phyloP scores from a whole-genome alignment of 2,888 invertebrate species.

The Leistus spinibarbis region DNA sequence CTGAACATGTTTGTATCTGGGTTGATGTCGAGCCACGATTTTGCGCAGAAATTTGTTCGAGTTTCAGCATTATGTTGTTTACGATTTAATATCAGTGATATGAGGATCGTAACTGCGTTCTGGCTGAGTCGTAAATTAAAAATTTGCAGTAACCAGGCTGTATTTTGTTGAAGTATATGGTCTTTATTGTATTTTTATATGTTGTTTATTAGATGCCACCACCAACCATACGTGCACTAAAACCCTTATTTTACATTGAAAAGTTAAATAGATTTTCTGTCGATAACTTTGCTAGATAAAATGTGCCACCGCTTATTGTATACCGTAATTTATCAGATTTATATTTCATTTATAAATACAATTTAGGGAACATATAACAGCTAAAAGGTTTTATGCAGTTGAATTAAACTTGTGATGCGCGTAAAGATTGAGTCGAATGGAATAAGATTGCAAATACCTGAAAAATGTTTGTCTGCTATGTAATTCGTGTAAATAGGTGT shows the following conservation, averaged over 20 bases:
- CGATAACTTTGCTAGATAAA: neutral
- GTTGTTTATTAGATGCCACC: conserved; percentile 9
- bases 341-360: neutral
- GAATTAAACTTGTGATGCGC: too few relatives aligned
- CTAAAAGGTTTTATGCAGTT: too few relatives aligned
- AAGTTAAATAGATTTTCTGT: neutral
- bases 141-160: conserved; percentile 2
- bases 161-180: conserved; percentile 4
- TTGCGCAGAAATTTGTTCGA: neutral
- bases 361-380: too few relatives aligned
- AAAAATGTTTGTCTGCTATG: too few relatives aligned
- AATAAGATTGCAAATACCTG: too few relatives aligned
- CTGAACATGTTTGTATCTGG: neutral
- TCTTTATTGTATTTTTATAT: conserved; percentile 6
- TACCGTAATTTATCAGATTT: neutral
- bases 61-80: conserved; percentile 20
- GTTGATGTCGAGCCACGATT: neutral
- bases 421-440: too few relatives aligned
- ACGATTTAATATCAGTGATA: conserved; percentile 21
- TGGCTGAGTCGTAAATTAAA: conserved; percentile 3
- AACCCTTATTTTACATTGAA: neutral
- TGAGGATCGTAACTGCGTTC: neutral
- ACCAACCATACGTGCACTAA: neutral
- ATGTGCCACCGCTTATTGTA: neutral
- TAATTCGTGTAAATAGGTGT: too few relatives aligned